Percentiles rank a stretch among this genome's conserved stretches.
Conservation (phyloP, 35 echinoderm and acorn worm species). For the Ptychodera flava region DNA sequence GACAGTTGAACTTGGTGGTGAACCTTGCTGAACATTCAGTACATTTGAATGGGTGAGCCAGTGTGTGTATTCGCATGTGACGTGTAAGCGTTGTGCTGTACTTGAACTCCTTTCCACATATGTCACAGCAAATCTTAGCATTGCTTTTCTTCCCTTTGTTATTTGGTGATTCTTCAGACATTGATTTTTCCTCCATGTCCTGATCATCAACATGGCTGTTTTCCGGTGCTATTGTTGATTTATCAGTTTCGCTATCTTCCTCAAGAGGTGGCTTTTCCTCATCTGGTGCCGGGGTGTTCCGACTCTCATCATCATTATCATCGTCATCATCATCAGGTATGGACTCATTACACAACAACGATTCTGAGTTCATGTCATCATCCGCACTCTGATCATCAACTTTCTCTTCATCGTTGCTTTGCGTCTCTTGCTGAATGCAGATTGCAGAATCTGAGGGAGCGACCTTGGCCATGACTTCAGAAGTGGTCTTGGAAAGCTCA, state of each 20-base stretch:
- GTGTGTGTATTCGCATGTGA: slow-evolving; percentile 68
- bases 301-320: not conserved
- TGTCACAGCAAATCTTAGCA: slow-evolving; percentile 56
- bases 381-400: not conserved
- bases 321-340: slow-evolving; percentile 19
- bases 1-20: slow-evolving; percentile 98
- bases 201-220: slow-evolving; percentile 3
- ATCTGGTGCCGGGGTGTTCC: slow-evolving; percentile 8
- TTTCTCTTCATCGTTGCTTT: not conserved
- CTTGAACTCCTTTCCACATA: slow-evolving; percentile 92
- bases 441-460: not conserved
- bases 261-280: not conserved
- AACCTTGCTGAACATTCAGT: slow-evolving; percentile 72
- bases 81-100: slow-evolving; percentile 55
- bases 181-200: slow-evolving; percentile 5
- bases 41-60: slow-evolving; percentile 91
- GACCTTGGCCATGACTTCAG: not conserved
- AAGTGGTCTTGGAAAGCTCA: not conserved
- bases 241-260: slow-evolving; percentile 9
- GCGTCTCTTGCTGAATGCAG: not conserved
- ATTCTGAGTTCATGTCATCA: not conserved
- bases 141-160: slow-evolving; percentile 28
- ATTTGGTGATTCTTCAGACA: not conserved
- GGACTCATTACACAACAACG: slow-evolving; percentile 12
- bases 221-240: not conserved